Evolutionary conservation across 2,888 invertebrate genomes (phyloP), one percentile per base, ranked within the genome.

Genomic region (Leptarthrus brevirostris): DNA sequence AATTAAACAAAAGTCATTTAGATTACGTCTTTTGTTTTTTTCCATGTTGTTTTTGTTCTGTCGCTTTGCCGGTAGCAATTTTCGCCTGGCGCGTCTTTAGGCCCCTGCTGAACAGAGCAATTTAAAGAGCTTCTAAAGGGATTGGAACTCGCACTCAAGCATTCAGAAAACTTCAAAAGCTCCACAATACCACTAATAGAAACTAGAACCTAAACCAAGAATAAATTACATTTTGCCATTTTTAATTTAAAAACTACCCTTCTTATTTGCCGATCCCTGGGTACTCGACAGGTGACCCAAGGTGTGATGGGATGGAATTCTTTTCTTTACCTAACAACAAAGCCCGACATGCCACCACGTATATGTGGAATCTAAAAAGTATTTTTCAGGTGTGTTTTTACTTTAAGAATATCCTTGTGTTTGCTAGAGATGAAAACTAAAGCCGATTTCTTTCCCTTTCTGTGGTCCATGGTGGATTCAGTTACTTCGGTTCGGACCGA

Each of bases 1-100:
- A 75, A 75, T 75, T 75, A 75, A 75, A 75, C 75, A 75, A 74
- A 75, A 75, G 75, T 75, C 75, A 75, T 75, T 75, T 75, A 75
- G 75, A 75, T 74, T 74, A 74, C 75, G 34, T 71, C 71, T 52
- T 40, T 54, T 54, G 71, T 71, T 71, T 71, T 71, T 69, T 69
- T 52, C 20, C n/a, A n/a, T n/a, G 52, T 52, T 69, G 69, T 69
- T 69, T 69, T 69, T 24, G 52, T 18, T 26, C n/a, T 30, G 69
- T 52, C 69, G 52, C 69, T 69, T 69, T 52, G 69, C 69, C 69
- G 69, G 26, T 52, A 69, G 69, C 69, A 16, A 26, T 52, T 69
- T 52, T 49, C 69, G 47, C 69, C 69, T 52, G 5, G 22, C 20
- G 12, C 3, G 18, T 52, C 36, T 34, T 52, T 69, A 30, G n/a